A percentile compares a stretch with the other conserved stretches of the same genome.
These are phyloP conservation scores for Anas acuta DNA, from an alignment of 2,797 vertebrate genomes.

Conservation along the genomic window DNA sequence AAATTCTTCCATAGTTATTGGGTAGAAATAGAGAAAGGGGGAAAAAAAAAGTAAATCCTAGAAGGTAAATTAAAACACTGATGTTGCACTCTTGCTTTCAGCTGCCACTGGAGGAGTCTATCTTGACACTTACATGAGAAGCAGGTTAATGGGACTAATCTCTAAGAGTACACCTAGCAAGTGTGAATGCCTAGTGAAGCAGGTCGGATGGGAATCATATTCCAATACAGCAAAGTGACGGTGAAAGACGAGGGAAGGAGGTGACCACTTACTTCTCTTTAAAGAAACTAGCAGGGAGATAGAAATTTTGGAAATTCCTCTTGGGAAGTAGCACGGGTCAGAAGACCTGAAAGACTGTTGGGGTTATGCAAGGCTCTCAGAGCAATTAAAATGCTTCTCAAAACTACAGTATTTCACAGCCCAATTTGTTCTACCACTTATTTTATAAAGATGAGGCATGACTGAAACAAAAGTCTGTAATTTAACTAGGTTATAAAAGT, in stretches of 20 bases:
- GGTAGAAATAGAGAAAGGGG: rapidly evolving
- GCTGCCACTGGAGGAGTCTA: neutral
- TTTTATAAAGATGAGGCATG: neutral
- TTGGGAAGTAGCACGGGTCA: neutral
- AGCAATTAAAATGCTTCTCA: neutral
- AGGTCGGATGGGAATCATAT: rapidly evolving
- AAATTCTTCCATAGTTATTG: neutral
- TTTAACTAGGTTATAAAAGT: neutral
- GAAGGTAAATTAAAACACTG: neutral
- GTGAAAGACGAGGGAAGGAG: neutral
- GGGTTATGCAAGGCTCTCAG: neutral
- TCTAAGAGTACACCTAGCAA: neutral
- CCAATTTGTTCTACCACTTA: neutral
- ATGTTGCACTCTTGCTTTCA: neutral
- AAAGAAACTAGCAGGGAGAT: neutral
- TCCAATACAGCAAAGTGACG: neutral
- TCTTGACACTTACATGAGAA: neutral
- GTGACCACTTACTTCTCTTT: neutral
- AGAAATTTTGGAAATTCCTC: neutral
- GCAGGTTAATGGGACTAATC: neutral
- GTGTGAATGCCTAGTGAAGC: neutral
- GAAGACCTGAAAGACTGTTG: neutral
- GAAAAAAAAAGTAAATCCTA: neutral
- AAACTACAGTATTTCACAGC: neutral
- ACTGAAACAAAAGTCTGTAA: neutral